These are phyloP conservation scores for Lichenostomus cassidix DNA, from an alignment of 2,113 vertebrate species.

Conservation along the genomic window DNA sequence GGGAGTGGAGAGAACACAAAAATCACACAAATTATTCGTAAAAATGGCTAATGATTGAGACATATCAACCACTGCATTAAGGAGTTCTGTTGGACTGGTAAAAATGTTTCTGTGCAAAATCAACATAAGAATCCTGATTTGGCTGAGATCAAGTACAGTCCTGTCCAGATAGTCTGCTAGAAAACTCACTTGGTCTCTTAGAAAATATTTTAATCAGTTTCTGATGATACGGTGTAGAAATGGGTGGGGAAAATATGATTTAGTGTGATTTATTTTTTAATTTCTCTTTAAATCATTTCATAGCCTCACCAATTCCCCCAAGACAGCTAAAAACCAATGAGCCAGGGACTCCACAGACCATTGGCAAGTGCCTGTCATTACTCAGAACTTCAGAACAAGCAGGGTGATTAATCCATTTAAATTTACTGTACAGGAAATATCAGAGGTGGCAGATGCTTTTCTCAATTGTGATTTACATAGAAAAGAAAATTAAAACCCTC, in stretches of 20 bases:
- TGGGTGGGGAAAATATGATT: background rate
- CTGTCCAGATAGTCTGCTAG: background rate
- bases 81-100: background rate
- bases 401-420: conserved; percentile 70
- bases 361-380: conserved; percentile 43
- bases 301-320: background rate
- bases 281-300: conserved; percentile 42
- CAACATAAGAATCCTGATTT: background rate
- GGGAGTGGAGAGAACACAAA: background rate
- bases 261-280: conserved; percentile 27
- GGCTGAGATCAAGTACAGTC: background rate
- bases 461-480: conserved; percentile 62
- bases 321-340: conserved; percentile 64
- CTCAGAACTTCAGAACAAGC: conserved; percentile 52
- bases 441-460: conserved; percentile 62
- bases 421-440: conserved; percentile 69
- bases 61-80: background rate
- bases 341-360: conserved; percentile 16
- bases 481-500: conserved; percentile 70
- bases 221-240: background rate
- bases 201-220: background rate
- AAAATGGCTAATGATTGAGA: background rate
- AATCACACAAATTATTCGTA: background rate
- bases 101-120: background rate
- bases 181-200: background rate